Evolutionary conservation across 2,797 vertebrate genomes (phyloP).

Genomic region (Mastacembelus armatus): DNA sequence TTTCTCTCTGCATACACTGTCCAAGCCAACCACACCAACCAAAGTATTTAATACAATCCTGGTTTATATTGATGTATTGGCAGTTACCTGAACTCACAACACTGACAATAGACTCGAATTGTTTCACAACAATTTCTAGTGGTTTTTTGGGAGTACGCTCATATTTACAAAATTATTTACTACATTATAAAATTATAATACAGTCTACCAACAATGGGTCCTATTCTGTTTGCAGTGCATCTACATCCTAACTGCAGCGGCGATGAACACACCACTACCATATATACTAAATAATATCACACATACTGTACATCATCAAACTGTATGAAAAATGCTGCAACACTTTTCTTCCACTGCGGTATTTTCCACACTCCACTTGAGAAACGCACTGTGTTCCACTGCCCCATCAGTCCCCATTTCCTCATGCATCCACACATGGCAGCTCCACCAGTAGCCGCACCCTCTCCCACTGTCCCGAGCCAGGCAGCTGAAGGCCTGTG

Average conservation of each 20-base stretch:
- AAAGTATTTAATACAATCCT: slow-evolving; percentile 41
- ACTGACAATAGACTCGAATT: slow-evolving; percentile 15
- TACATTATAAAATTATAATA: background rate
- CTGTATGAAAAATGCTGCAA: background rate
- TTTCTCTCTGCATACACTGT: slow-evolving; percentile 10
- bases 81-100: slow-evolving; percentile 43
- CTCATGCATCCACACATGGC: slow-evolving; percentile 34
- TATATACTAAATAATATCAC: slow-evolving; percentile 4
- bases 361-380: slow-evolving; percentile 17
- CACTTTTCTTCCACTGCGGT: background rate
- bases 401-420: slow-evolving; percentile 13
- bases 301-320: slow-evolving; percentile 9
- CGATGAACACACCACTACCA: slow-evolving; percentile 1
- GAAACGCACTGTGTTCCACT: slow-evolving; percentile 7
- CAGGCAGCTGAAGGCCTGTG: slow-evolving; percentile 26
- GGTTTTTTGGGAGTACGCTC: background rate
- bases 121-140: slow-evolving; percentile 10
- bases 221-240: background rate
- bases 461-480: slow-evolving; percentile 17
- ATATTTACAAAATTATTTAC: background rate
- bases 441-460: slow-evolving; percentile 39
- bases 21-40: slow-evolving; percentile 53
- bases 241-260: background rate
- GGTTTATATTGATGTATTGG: slow-evolving; percentile 41
- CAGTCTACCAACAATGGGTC: background rate